Evolutionary conservation across 1,140 invertebrate genomes (phyloP).

Genomic region (Calliphora vicina): DNA sequence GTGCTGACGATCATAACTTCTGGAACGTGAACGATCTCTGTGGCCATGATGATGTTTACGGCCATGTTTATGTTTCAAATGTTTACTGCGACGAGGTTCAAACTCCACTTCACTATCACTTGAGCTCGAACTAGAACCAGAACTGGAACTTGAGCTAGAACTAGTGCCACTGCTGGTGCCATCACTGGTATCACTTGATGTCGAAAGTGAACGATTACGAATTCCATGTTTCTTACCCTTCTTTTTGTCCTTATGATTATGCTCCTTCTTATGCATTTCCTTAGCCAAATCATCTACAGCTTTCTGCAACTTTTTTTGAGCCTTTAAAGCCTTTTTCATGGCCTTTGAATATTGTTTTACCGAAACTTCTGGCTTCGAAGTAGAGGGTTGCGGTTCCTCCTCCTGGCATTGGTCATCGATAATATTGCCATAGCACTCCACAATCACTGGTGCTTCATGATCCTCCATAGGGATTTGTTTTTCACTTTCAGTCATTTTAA

Average conservation of each 20-base stretch:
- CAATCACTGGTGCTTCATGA: constrained; percentile 36
- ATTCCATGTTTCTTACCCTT: constrained; percentile 9
- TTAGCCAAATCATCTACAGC: constrained; percentile 43
- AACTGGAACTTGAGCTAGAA: constrained; percentile 41
- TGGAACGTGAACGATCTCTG: constrained; percentile 16
- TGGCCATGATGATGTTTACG: background rate
- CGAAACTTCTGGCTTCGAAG: background rate
- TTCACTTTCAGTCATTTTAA: constrained; percentile 38
- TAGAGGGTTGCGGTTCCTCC: background rate
- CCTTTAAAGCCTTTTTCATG: constrained; percentile 49
- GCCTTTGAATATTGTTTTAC: constrained; percentile 41
- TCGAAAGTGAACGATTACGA: background rate
- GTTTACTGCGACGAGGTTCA: background rate
- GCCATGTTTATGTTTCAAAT: constrained; percentile 25
- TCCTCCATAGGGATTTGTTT: background rate
- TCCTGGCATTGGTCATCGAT: background rate
- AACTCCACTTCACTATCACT: constrained; percentile 33
- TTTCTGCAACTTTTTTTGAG: constrained; percentile 47
- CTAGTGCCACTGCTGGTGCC: constrained; percentile 40
- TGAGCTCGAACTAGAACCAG: constrained; percentile 40
- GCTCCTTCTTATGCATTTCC: constrained; percentile 43
- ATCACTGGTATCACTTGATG: constrained; percentile 38
- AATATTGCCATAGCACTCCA: constrained; percentile 41
- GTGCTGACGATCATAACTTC: background rate
- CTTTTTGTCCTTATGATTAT: constrained; percentile 42